These are phyloP conservation scores for Drymonia ruficornis DNA, from an alignment of 2,888 invertebrate species.

Conservation along the genomic window DNA sequence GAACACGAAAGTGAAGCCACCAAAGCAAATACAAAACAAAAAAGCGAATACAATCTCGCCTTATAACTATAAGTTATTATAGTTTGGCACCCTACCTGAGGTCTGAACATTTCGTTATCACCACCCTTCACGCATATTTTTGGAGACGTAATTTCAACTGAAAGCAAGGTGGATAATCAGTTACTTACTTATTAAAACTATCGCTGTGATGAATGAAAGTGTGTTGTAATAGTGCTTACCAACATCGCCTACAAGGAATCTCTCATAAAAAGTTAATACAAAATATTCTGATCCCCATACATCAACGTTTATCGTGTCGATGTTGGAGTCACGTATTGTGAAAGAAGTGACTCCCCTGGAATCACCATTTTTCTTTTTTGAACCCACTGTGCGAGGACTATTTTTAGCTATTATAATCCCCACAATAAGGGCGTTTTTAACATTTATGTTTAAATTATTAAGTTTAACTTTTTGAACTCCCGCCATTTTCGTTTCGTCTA, in stretches of 20 bases:
- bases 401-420: constrained; percentile 88
- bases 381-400: constrained; percentile 79
- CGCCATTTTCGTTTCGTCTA: constrained; percentile 57
- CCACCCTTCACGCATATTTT: constrained; percentile 85
- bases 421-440: constrained; percentile 76
- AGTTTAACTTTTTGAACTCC: constrained; percentile 71
- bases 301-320: constrained; percentile 90
- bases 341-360: constrained; percentile 90
- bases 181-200: too few relatives aligned
- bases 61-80: too few relatives aligned
- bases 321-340: constrained; percentile 89
- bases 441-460: constrained; percentile 71
- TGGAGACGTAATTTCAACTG: constrained; percentile 89
- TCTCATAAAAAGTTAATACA: constrained; percentile 85
- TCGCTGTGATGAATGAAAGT: background rate
- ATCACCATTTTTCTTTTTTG: constrained; percentile 80
- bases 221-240: constrained; percentile 79
- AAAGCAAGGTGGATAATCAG: constrained; percentile 34
- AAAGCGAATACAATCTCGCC: too few relatives aligned
- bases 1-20: too few relatives aligned
- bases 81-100: constrained; percentile 74
- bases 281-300: constrained; percentile 89
- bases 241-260: constrained; percentile 88
- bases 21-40: too few relatives aligned
- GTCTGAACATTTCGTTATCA: constrained; percentile 86